Percentiles rank a stretch among this genome's conserved stretches.
These are phyloP conservation scores for Candidula unifasciata DNA, from an alignment of 2,888 invertebrate species.

Conservation along the genomic window DNA sequence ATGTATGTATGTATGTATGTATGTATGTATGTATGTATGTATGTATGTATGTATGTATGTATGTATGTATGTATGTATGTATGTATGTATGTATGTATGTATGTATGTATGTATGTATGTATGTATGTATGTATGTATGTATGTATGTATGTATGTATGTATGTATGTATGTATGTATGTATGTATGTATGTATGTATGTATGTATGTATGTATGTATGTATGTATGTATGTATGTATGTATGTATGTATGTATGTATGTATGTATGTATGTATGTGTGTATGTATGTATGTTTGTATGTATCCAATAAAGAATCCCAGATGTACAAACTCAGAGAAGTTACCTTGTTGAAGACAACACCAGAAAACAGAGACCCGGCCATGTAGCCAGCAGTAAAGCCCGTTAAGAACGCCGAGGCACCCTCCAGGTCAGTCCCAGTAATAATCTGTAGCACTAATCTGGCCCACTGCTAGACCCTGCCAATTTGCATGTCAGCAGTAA, in stretches of 20 bases:
- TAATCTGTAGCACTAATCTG: constrained; percentile 76
- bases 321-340: too few species aligned
- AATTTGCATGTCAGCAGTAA: too few species aligned
- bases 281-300: neutral
- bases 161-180: neutral
- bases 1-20: neutral
- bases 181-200: neutral
- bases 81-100: neutral
- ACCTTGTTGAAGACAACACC: constrained; percentile 66
- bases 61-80: neutral
- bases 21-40: neutral
- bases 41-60: neutral
- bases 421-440: constrained; percentile 68
- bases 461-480: constrained; percentile 77
- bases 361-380: constrained; percentile 75
- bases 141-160: neutral
- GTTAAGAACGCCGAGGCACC: constrained; percentile 74
- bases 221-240: neutral
- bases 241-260: neutral
- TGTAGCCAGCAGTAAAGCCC: constrained; percentile 75
- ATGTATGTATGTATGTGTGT: neutral
- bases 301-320: neutral
- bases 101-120: neutral
- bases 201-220: neutral
- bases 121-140: neutral